Conservation (phyloP, 2,797 vertebrate species). For the Pseudochromis fuscus region DNA sequence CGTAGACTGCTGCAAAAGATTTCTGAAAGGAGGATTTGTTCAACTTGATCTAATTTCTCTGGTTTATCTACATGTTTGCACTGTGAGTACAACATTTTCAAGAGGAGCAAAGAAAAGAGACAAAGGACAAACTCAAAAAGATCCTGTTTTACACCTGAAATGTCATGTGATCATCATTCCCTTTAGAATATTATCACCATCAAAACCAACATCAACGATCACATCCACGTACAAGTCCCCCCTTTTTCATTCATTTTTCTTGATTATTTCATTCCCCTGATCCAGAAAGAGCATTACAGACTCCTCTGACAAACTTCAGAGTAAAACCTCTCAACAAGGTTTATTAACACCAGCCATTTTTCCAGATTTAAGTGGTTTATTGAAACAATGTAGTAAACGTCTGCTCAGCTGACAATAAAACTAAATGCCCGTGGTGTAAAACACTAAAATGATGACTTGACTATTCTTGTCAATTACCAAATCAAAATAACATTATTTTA, state of each 20-base stretch:
- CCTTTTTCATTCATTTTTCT: too few relatives aligned
- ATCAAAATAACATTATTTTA: too few relatives aligned
- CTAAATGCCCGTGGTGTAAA: background rate
- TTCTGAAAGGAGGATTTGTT: conserved; percentile 34
- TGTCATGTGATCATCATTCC: background rate
- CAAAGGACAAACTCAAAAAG: background rate
- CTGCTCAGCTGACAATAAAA: background rate
- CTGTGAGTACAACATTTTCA: conserved; percentile 22
- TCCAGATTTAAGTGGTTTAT: background rate
- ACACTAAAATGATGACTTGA: background rate
- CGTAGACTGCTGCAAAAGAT: conserved; percentile 2
- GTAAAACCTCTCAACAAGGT: conserved; percentile 16
- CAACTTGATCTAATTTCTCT: conserved; percentile 23
- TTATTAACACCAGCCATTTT: background rate
- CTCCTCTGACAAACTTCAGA: conserved; percentile 25
- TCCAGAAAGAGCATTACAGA: background rate
- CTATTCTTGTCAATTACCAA: background rate
- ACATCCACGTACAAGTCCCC: too few relatives aligned
- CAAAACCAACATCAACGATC: too few relatives aligned
- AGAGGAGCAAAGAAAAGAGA: background rate
- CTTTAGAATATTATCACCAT: background rate
- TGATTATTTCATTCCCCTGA: too few relatives aligned
- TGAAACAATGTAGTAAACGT: background rate
- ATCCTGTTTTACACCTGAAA: background rate
- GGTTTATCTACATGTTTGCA: conserved; percentile 32